Conservation (phyloP, 2,113 vertebrate genomes). For the Cheirogaleus medius region DNA sequence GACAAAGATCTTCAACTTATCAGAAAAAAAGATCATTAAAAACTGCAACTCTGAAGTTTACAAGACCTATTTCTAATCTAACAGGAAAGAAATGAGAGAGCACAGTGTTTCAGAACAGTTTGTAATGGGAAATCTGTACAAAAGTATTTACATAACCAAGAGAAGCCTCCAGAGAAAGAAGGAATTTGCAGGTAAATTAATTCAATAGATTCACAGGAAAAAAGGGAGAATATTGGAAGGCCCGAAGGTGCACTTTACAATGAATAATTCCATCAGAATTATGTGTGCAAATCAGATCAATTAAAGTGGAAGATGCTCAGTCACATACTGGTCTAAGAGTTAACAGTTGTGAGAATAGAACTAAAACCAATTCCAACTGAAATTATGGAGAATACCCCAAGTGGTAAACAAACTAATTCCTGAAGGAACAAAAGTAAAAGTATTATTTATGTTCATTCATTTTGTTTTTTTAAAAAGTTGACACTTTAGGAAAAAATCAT, state of each 20-base stretch:
- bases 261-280: conserved; percentile 79
- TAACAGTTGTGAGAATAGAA: conserved; percentile 68
- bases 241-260: conserved; percentile 71
- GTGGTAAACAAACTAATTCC: conserved; percentile 48
- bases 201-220: conserved; percentile 67
- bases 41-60: background rate
- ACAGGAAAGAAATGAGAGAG: conserved; percentile 20
- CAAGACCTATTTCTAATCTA: background rate
- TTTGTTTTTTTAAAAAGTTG: background rate
- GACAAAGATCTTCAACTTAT: background rate
- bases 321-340: conserved; percentile 67
- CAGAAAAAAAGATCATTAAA: background rate
- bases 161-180: conserved; percentile 64
- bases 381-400: conserved; percentile 15
- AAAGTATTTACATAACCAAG: conserved; percentile 72
- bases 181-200: conserved; percentile 75
- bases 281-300: conserved; percentile 77
- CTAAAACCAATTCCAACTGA: conserved; percentile 59
- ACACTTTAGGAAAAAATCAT: background rate
- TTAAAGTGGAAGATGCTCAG: conserved; percentile 76
- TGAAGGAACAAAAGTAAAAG: conserved; percentile 20
- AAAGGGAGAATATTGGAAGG: conserved; percentile 39
- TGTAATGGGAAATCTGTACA: conserved; percentile 51
- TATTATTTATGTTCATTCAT: conserved; percentile 30
- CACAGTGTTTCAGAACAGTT: conserved; percentile 43